Conservation (phyloP, 2,888 invertebrate species). For the Microctonus aethiopoides region DNA sequence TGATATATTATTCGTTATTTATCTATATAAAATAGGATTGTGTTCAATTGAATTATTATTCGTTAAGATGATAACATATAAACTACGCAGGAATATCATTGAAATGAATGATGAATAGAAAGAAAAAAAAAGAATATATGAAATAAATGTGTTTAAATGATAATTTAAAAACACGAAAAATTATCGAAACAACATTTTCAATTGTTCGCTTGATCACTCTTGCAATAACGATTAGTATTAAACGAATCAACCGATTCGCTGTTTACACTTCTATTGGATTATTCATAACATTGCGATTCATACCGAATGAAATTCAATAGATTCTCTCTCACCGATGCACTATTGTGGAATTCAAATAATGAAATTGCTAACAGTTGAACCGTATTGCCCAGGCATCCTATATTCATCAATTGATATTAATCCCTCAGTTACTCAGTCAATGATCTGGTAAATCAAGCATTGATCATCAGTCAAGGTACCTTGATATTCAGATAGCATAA, state of each 20-base stretch:
- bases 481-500: conserved; percentile 14
- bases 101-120: background rate
- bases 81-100: too few relatives aligned
- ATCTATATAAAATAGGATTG: too few relatives aligned
- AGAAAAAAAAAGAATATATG: background rate
- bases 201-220: conserved; percentile 13
- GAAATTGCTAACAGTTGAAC: conserved; percentile 9
- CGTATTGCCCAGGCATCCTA: background rate
- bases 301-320: conserved; percentile 10
- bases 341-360: conserved; percentile 14
- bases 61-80: too few relatives aligned
- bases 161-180: background rate
- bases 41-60: too few relatives aligned
- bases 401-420: conserved; percentile 7
- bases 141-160: too few relatives aligned
- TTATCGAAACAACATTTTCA: conserved; percentile 6
- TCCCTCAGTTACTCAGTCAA: conserved; percentile 1
- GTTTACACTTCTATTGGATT: conserved; percentile 8
- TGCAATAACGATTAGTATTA: conserved; percentile 4
- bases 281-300: conserved; percentile 14
- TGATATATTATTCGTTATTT: too few relatives aligned
- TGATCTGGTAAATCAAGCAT: conserved; percentile 6
- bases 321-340: background rate
- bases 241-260: conserved; percentile 1
- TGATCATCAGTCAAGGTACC: conserved; percentile 10